phyloP scores from a whole-genome alignment of 2,797 vertebrate species.

The Alfaro cultratus region DNA sequence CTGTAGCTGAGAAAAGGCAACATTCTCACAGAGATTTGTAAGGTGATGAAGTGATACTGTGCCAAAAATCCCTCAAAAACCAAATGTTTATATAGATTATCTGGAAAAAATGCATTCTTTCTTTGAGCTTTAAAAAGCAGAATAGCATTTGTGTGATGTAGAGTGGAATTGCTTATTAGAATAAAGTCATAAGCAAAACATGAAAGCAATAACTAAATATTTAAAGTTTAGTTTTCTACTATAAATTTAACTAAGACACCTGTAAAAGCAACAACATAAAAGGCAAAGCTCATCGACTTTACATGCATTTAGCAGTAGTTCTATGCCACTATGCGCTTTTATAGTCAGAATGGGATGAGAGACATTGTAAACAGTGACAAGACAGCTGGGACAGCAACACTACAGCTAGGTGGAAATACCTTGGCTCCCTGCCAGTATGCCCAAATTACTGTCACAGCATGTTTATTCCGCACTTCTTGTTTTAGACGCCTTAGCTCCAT shows the following conservation, averaged over 20 bases:
- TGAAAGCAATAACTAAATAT: background rate
- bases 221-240: background rate
- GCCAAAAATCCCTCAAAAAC: background rate
- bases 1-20: no score
- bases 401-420: slow-evolving; percentile 84
- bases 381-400: slow-evolving; percentile 64
- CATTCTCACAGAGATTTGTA: no score
- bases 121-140: background rate
- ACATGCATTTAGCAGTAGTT: slow-evolving; percentile 18
- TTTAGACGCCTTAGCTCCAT: slow-evolving; percentile 96
- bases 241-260: background rate
- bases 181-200: background rate
- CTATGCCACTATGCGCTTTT: slow-evolving; percentile 31
- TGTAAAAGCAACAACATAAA: slow-evolving; percentile 17
- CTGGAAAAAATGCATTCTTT: background rate
- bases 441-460: slow-evolving; percentile 98
- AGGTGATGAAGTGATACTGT: background rate
- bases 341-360: slow-evolving; percentile 29
- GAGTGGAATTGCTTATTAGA: background rate
- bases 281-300: slow-evolving; percentile 16
- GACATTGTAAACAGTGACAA: slow-evolving; percentile 47
- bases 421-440: slow-evolving; percentile 98
- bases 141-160: background rate
- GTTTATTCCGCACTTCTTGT: slow-evolving; percentile 94
- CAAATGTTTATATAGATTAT: background rate